A percentile compares a stretch with the other conserved stretches of the same genome.
phyloP scores from a whole-genome alignment of 1,140 invertebrate genomes.

The Hesperophylax magnus region DNA sequence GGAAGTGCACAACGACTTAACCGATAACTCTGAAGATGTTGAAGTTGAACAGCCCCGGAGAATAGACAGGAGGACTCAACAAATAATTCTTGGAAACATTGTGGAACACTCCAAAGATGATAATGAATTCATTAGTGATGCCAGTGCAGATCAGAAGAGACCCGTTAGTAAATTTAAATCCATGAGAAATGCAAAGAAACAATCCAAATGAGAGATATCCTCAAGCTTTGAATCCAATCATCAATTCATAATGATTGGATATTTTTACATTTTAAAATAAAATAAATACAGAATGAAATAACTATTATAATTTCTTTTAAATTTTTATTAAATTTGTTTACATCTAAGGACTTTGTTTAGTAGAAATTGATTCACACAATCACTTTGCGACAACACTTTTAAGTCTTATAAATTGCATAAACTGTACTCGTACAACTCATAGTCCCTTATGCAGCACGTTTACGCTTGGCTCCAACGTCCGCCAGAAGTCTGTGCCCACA shows the following conservation, averaged over 20 bases:
- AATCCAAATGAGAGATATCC: slow-evolving; percentile 12
- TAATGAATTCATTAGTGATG: background rate
- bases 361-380: slow-evolving; percentile 35
- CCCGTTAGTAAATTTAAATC: slow-evolving; percentile 55
- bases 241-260: slow-evolving; percentile 5
- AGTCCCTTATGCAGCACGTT: slow-evolving; percentile 58
- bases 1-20: slow-evolving; percentile 46
- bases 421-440: slow-evolving; percentile 12
- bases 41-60: background rate
- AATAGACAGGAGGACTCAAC: background rate
- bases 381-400: slow-evolving; percentile 37
- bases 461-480: slow-evolving; percentile 74
- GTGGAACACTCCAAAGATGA: slow-evolving; percentile 40
- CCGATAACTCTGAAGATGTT: background rate
- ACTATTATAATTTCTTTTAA: slow-evolving; percentile 1
- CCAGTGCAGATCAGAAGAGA: slow-evolving; percentile 9
- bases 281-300: background rate
- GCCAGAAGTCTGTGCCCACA: slow-evolving; percentile 92
- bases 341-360: slow-evolving; percentile 30
- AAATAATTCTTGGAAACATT: slow-evolving; percentile 42
- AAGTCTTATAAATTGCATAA: slow-evolving; percentile 31
- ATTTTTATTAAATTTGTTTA: slow-evolving; percentile 39
- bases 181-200: slow-evolving; percentile 44
- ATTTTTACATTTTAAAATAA: slow-evolving; percentile 4
- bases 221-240: background rate